A percentile compares a stretch with the other conserved stretches of the same genome.
These are phyloP conservation scores for Pangasius krempfi DNA, from an alignment of 2,797 vertebrate species.

Conservation along the genomic window DNA sequence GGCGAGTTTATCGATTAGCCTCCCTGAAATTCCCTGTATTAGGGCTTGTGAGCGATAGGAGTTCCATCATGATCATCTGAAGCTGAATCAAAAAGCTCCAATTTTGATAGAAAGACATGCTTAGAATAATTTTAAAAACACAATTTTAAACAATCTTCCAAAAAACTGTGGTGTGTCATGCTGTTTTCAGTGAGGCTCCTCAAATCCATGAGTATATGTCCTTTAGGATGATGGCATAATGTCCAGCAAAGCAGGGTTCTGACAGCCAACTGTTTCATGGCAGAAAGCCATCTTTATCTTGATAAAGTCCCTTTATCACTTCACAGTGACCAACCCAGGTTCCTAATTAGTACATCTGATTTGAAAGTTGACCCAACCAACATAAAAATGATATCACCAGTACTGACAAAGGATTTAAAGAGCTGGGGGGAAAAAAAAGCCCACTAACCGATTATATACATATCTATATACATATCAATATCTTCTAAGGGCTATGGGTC, in stretches of 20 bases:
- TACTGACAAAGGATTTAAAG: neutral
- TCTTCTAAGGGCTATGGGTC: neutral
- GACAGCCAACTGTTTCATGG: conserved; percentile 68
- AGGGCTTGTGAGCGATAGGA: neutral
- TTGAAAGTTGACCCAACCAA: neutral
- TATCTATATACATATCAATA: no score
- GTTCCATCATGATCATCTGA: neutral
- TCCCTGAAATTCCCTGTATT: conserved; percentile 8
- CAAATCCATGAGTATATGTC: conserved; percentile 60
- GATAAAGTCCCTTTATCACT: neutral
- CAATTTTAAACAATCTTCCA: conserved; percentile 68
- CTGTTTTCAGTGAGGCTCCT: conserved; percentile 84
- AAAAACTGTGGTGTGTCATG: conserved; percentile 96
- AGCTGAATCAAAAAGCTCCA: neutral
- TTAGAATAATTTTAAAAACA: conserved; percentile 4
- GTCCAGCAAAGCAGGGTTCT: conserved; percentile 50
- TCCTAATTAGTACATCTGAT: neutral
- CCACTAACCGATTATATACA: no score
- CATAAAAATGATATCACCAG: neutral
- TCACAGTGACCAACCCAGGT: neutral
- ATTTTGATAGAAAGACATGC: conserved; percentile 22
- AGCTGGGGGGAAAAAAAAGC: neutral
- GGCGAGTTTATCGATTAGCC: neutral
- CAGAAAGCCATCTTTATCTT: conserved; percentile 64
- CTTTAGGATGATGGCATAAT: conserved; percentile 53